phyloP scores from a whole-genome alignment of 2,888 invertebrate species.

The Epinotia nisella region DNA sequence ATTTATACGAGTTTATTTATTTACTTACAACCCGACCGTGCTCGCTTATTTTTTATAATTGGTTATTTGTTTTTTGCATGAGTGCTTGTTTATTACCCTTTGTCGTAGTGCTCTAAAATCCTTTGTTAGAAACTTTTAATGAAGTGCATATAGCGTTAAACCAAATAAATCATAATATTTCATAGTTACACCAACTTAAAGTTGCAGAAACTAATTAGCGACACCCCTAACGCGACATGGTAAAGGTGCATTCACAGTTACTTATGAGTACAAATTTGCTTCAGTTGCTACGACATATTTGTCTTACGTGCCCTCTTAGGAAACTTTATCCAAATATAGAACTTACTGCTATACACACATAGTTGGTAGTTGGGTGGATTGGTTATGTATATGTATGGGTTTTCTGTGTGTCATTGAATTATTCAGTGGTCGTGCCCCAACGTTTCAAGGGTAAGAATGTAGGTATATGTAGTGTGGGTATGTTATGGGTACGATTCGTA shows the following conservation, averaged over 20 bases:
- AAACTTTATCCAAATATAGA: slow-evolving; percentile 73
- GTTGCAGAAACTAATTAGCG: slow-evolving; percentile 66
- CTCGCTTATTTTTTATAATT: slow-evolving; percentile 61
- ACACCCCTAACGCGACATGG: slow-evolving; percentile 63
- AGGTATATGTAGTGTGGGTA: slow-evolving; percentile 49
- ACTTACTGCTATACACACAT: slow-evolving; percentile 61
- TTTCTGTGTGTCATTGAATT: slow-evolving; percentile 83
- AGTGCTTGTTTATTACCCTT: slow-evolving; percentile 38
- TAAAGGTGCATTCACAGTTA: slow-evolving; percentile 79
- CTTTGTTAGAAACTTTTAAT: slow-evolving; percentile 37
- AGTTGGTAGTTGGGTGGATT: slow-evolving; percentile 68
- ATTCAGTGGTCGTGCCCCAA: slow-evolving; percentile 82
- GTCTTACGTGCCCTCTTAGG: slow-evolving; percentile 71
- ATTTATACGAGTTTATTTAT: slow-evolving; percentile 80
- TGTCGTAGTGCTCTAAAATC: slow-evolving; percentile 15
- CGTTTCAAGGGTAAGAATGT: slow-evolving; percentile 83
- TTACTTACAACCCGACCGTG: slow-evolving; percentile 67
- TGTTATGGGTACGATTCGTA: slow-evolving; percentile 49
- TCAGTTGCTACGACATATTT: slow-evolving; percentile 79
- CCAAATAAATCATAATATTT: slow-evolving; percentile 50
- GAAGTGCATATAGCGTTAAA: slow-evolving; percentile 25
- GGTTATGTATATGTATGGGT: slow-evolving; percentile 81
- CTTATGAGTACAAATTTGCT: slow-evolving; percentile 80
- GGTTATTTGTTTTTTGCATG: slow-evolving; percentile 54
- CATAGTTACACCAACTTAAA: slow-evolving; percentile 48